These are phyloP conservation scores for Pelecanoides urinatrix DNA, from an alignment of 2,113 vertebrate species.

Conservation along the genomic window DNA sequence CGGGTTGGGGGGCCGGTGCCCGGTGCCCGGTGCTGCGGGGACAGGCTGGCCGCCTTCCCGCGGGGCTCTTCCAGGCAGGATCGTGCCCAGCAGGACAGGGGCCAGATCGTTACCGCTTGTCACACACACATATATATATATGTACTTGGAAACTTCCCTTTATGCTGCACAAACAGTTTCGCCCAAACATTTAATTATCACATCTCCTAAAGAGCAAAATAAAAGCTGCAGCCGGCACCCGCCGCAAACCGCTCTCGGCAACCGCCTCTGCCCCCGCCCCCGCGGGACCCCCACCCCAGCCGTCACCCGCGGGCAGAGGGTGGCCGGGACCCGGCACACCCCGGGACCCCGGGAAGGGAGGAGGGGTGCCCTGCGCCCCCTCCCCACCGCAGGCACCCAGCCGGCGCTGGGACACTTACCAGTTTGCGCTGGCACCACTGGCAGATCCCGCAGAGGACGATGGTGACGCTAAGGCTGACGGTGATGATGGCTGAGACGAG, in stretches of 20 bases:
- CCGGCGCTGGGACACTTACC: conserved; percentile 74
- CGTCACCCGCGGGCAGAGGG: not conserved
- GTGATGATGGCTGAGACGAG: conserved; percentile 96
- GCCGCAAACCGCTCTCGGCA: not conserved
- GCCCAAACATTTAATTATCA: conserved; percentile 50
- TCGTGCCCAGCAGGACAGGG: conserved; percentile 14
- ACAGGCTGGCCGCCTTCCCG: not conserved
- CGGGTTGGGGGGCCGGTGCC: not conserved
- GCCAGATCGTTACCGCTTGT: not conserved
- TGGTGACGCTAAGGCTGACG: conserved; percentile 94
- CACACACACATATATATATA: not conserved
- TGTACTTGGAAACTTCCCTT: conserved; percentile 18
- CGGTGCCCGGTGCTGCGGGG: not conserved
- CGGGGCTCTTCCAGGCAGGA: conserved; percentile 7
- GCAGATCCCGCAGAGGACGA: conserved; percentile 96
- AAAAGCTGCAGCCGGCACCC: not conserved
- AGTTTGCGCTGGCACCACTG: conserved; percentile 99
- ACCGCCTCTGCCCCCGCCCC: not conserved
- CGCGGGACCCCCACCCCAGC: not conserved
- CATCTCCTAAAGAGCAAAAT: conserved; percentile 7
- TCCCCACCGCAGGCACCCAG: not conserved
- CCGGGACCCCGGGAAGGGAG: not conserved
- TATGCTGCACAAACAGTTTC: not conserved
- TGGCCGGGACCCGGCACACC: not conserved
- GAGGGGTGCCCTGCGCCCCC: no score